These are phyloP conservation scores for Ovis aries DNA, from an alignment of 2,113 vertebrate species.

Conservation along the genomic window ARS-UI_Ramb_v3.0 NC_056055.1:129940501-129941000, in stretches of 20 bases:
- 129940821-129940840: not conserved
- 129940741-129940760: slow-evolving; percentile 20
- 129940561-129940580: not conserved
- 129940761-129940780: not conserved
- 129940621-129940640: not conserved
- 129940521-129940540: not conserved
- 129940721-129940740: not conserved
- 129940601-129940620: not conserved
- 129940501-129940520: not conserved
- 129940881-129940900: not conserved
- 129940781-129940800: not conserved
- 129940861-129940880: not conserved
- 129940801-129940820: not conserved
- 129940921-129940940: not conserved
- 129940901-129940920: not conserved
- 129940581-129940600: not conserved
- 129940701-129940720: not conserved
- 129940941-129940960: not conserved
- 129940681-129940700: not conserved
- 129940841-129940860: slow-evolving; percentile 14
- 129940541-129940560: not conserved
- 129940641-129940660: not conserved
- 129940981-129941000: not conserved
- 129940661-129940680: not conserved
- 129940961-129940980: not conserved